A percentile compares a stretch with the other conserved stretches of the same genome.
These are phyloP conservation scores for Sciaenops ocellatus DNA, from an alignment of 2,797 vertebrate species.

Conservation along the genomic window DNA sequence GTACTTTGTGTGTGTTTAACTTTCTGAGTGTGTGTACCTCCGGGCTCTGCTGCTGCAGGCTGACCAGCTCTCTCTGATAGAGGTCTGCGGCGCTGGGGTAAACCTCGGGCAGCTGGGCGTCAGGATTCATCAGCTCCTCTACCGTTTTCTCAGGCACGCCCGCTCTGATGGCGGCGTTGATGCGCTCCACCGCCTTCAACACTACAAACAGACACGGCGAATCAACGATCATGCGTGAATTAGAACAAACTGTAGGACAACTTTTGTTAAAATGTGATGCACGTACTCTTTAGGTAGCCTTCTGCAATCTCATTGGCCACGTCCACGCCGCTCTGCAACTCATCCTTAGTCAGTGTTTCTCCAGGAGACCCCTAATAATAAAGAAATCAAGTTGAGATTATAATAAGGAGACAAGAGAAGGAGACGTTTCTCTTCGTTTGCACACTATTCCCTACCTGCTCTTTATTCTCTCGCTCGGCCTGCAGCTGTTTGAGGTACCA, in stretches of 20 bases:
- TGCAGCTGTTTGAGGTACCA: conserved; percentile 97
- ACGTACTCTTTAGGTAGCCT: conserved; percentile 88
- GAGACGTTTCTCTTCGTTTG: not conserved
- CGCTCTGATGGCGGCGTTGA: conserved; percentile 90
- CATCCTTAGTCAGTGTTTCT: conserved; percentile 91
- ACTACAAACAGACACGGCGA: conserved; percentile 77
- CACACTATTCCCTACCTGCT: conserved; percentile 84
- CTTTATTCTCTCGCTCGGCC: conserved; percentile 88
- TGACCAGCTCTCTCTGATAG: conserved; percentile 94
- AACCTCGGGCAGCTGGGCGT: conserved; percentile 94
- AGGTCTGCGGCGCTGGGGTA: conserved; percentile 92
- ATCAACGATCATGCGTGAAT: rapidly evolving
- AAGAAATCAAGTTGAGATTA: not conserved
- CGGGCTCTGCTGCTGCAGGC: conserved; percentile 94
- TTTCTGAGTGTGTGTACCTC: conserved; percentile 80
- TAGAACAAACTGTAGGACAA: not conserved
- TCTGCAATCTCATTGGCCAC: conserved; percentile 89
- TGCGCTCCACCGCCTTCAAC: conserved; percentile 89
- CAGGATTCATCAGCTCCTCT: conserved; percentile 92
- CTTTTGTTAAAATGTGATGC: not conserved
- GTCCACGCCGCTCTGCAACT: conserved; percentile 92
- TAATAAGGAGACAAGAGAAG: not conserved
- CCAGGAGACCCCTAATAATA: conserved; percentile 82
- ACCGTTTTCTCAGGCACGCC: conserved; percentile 92
- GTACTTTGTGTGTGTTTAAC: not conserved